phyloP scores from a whole-genome alignment of 2,113 vertebrate species.

The Xenopus borealis region DNA sequence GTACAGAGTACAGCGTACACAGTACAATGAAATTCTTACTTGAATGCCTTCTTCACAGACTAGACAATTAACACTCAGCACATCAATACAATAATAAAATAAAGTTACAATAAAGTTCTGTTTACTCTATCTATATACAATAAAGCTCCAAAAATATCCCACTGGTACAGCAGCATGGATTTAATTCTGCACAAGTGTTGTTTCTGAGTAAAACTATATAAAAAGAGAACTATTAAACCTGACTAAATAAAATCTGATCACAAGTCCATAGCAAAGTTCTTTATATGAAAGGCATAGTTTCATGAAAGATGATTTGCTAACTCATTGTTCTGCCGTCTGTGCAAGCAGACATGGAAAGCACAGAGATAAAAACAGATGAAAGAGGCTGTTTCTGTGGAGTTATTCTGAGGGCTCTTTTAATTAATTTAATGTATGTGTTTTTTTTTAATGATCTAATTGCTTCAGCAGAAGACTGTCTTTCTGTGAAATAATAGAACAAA shows the following conservation, averaged over 20 bases:
- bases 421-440: constrained; percentile 35
- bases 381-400: constrained; percentile 33
- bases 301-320: constrained; percentile 33
- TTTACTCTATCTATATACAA: too few relatives aligned
- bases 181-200: constrained; percentile 11
- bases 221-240: background rate
- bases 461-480: constrained; percentile 58
- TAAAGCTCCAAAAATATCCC: too few relatives aligned
- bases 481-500: constrained; percentile 57
- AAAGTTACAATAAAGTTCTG: too few relatives aligned
- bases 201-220: constrained; percentile 5
- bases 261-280: constrained; percentile 21
- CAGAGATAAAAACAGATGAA: constrained; percentile 24
- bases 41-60: too few relatives aligned
- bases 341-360: constrained; percentile 1
- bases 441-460: constrained; percentile 48
- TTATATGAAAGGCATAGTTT: background rate
- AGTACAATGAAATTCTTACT: too few relatives aligned
- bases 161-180: background rate
- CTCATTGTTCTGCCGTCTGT: constrained; percentile 35
- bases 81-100: too few relatives aligned
- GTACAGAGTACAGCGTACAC: too few relatives aligned
- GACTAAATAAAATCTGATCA: constrained; percentile 29
- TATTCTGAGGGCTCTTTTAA: constrained; percentile 30
- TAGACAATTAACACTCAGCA: too few relatives aligned